A percentile compares a stretch with the other conserved stretches of the same genome.
phyloP scores from a whole-genome alignment of 2,888 invertebrate species.

The Metopia argyrocephala region DNA sequence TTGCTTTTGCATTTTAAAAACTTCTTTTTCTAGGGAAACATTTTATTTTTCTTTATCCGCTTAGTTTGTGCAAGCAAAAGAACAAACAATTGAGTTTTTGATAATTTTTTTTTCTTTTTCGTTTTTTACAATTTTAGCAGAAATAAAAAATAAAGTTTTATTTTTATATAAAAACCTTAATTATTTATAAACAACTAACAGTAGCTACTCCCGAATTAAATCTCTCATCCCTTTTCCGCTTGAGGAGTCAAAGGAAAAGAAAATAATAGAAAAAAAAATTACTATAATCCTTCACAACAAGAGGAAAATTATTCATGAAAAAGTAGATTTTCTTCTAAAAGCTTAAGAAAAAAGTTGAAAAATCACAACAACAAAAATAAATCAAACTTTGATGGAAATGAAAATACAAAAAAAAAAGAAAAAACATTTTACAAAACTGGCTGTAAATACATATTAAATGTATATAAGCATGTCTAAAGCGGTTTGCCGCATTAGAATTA shows the following conservation, averaged over 20 bases:
- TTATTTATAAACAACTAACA: conserved; percentile 48
- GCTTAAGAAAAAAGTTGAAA: background rate
- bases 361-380: background rate
- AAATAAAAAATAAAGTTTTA: background rate
- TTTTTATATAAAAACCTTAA: conserved; percentile 11
- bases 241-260: background rate
- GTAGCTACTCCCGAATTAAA: background rate
- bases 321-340: background rate
- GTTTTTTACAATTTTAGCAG: background rate
- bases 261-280: background rate
- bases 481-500: conserved; percentile 65
- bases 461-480: conserved; percentile 58
- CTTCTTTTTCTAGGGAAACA: background rate
- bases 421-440: background rate
- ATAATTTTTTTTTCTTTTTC: no score
- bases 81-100: background rate
- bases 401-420: background rate
- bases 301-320: conserved; percentile 55
- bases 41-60: background rate
- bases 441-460: background rate
- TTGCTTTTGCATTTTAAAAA: background rate
- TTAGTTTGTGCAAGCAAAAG: background rate
- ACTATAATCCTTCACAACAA: conserved; percentile 28
- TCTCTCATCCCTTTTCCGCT: background rate
- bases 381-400: conserved; percentile 56